Conservation (phyloP, 2,888 invertebrate genomes). For the Petrophora chlorosata region DNA sequence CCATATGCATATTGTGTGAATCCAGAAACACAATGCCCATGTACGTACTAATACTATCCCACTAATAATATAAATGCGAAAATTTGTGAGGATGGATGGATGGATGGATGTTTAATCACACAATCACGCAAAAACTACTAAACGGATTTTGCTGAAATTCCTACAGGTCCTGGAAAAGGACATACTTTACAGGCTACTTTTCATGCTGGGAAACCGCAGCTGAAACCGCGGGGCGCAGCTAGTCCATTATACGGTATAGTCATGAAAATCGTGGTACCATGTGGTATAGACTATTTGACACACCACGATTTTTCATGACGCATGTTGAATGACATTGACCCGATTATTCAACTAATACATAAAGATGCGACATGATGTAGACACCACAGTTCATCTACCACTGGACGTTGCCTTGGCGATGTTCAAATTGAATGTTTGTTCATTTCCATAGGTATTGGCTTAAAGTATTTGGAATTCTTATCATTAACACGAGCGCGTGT, state of each 20-base stretch:
- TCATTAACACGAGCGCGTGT: neutral
- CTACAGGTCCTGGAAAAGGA: no score
- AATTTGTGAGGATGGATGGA: no score
- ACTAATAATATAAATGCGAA: no score
- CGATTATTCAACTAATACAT: constrained; percentile 35
- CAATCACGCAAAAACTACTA: no score
- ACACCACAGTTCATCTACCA: constrained; percentile 3
- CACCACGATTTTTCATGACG: constrained; percentile 3
- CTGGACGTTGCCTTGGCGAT: constrained; percentile 33
- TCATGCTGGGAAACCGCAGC: no score
- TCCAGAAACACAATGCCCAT: constrained; percentile 3
- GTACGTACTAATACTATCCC: neutral
- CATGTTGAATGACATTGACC: constrained; percentile 40
- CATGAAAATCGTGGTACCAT: no score
- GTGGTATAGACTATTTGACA: no score
- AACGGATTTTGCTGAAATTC: no score
- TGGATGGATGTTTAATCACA: no score
- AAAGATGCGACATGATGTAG: constrained; percentile 6
- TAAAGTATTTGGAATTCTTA: constrained; percentile 29
- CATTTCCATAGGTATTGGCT: constrained; percentile 22
- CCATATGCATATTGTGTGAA: constrained; percentile 2
- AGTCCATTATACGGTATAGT: no score
- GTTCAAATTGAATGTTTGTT: constrained; percentile 38
- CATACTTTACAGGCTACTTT: no score
- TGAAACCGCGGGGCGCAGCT: no score